Evolutionary conservation across 2,113 vertebrate species (phyloP).

Genomic region (Ovibos moschatus): DNA sequence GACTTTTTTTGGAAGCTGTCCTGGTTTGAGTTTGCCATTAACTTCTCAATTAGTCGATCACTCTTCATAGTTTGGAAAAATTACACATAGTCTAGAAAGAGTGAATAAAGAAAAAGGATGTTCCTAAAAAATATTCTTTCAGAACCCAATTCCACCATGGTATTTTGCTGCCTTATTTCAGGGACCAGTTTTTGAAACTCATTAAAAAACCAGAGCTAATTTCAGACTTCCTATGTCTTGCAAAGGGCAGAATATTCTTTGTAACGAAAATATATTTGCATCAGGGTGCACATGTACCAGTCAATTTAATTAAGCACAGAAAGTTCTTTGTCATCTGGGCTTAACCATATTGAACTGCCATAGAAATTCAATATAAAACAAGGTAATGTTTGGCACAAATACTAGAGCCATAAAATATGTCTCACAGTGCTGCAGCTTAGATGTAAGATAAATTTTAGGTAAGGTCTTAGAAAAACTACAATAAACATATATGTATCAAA

Average conservation of each 20-base stretch:
- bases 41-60: neutral
- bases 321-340: conserved; percentile 30
- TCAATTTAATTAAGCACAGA: conserved; percentile 47
- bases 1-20: neutral
- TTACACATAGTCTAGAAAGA: neutral
- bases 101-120: neutral
- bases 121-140: neutral
- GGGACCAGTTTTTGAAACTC: neutral
- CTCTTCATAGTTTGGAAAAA: neutral
- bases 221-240: conserved; percentile 29
- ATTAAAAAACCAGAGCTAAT: neutral
- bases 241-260: neutral
- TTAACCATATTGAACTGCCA: neutral
- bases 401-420: neutral
- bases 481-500: neutral
- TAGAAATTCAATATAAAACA: conserved; percentile 50
- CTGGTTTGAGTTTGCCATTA: neutral
- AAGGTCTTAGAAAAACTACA: neutral
- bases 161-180: neutral
- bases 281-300: neutral
- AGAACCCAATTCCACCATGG: neutral
- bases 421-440: neutral
- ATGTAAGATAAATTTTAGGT: neutral
- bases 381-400: conserved; percentile 15
- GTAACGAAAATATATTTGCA: conserved; percentile 34